Evolutionary conservation across 1,140 invertebrate species (phyloP).

Genomic region (Neuroterus valhalla): DNA sequence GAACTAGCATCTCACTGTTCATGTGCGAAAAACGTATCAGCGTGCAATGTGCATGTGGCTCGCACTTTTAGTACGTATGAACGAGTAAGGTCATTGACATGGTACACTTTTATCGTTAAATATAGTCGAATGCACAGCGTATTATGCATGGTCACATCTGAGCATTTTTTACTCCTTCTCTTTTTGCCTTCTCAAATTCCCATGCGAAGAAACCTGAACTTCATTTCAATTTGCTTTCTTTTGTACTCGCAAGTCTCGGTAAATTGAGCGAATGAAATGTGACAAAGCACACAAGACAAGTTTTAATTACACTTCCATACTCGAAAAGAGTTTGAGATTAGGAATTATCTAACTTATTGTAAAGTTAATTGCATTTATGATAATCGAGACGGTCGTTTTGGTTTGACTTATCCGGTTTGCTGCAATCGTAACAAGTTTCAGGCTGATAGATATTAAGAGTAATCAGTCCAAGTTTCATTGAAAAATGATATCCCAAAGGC

Average conservation of each 20-base stretch:
- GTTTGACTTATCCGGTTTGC: too few relatives aligned
- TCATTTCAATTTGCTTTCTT: constrained; percentile 53
- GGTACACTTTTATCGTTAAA: constrained; percentile 74
- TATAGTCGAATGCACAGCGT: constrained; percentile 61
- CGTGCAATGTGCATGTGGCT: constrained; percentile 49
- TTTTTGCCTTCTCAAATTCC: constrained; percentile 54
- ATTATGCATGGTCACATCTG: constrained; percentile 58
- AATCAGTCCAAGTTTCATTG: too few relatives aligned
- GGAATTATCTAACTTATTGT: constrained; percentile 52
- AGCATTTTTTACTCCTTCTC: constrained; percentile 53
- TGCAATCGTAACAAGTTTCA: too few relatives aligned
- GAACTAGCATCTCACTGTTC: constrained; percentile 55
- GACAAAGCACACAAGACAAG: constrained; percentile 52
- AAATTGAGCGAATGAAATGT: constrained; percentile 47
- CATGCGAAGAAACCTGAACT: constrained; percentile 48
- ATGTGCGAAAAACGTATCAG: constrained; percentile 57
- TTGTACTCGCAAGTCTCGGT: constrained; percentile 48
- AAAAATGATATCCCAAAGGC: too few relatives aligned
- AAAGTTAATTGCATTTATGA: constrained; percentile 31
- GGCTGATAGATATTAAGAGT: too few relatives aligned
- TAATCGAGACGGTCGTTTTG: too few relatives aligned
- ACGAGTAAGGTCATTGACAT: constrained; percentile 72
- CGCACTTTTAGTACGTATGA: constrained; percentile 65
- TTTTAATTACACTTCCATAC: constrained; percentile 44
- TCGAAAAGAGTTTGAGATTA: constrained; percentile 42